A percentile compares a stretch with the other conserved stretches of the same genome.
These are phyloP conservation scores for Gari tellinella DNA, from an alignment of 2,888 invertebrate genomes.

Conservation along the genomic window DNA sequence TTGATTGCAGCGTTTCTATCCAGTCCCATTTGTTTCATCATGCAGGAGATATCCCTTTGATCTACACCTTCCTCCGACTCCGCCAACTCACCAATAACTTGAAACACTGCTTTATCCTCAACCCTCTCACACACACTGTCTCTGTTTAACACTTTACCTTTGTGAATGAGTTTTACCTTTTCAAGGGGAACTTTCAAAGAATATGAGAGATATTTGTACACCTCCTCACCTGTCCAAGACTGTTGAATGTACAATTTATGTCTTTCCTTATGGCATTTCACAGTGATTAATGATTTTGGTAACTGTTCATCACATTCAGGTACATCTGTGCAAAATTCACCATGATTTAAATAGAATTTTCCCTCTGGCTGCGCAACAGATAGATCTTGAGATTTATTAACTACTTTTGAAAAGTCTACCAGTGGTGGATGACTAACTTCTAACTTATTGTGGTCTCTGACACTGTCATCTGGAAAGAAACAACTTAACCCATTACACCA, in stretches of 20 bases:
- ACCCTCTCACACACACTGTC: slow-evolving; percentile 61
- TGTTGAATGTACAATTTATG: slow-evolving; percentile 65
- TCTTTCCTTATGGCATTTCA: slow-evolving; percentile 74
- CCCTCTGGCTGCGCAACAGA: slow-evolving; percentile 11
- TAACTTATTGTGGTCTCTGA: no score
- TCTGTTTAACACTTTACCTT: slow-evolving; percentile 69
- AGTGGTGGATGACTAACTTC: slow-evolving; percentile 36
- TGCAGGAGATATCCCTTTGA: slow-evolving; percentile 67
- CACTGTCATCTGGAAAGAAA: background rate
- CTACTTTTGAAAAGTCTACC: slow-evolving; percentile 57
- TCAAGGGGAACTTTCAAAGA: slow-evolving; percentile 71
- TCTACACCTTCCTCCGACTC: slow-evolving; percentile 71
- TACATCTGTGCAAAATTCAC: slow-evolving; percentile 60
- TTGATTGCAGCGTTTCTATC: slow-evolving; percentile 74
- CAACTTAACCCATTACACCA: no score
- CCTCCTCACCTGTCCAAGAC: slow-evolving; percentile 67
- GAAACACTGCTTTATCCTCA: slow-evolving; percentile 70
- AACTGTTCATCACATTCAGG: slow-evolving; percentile 57
- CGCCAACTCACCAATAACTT: slow-evolving; percentile 73
- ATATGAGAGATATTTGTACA: slow-evolving; percentile 67
- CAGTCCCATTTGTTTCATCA: slow-evolving; percentile 74
- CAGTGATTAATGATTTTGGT: slow-evolving; percentile 54
- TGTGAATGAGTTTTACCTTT: slow-evolving; percentile 75
- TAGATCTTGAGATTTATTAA: slow-evolving; percentile 6
- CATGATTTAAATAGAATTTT: slow-evolving; percentile 48